Conservation (phyloP, 2,113 vertebrate genomes). For the Scopus umbretta region DNA sequence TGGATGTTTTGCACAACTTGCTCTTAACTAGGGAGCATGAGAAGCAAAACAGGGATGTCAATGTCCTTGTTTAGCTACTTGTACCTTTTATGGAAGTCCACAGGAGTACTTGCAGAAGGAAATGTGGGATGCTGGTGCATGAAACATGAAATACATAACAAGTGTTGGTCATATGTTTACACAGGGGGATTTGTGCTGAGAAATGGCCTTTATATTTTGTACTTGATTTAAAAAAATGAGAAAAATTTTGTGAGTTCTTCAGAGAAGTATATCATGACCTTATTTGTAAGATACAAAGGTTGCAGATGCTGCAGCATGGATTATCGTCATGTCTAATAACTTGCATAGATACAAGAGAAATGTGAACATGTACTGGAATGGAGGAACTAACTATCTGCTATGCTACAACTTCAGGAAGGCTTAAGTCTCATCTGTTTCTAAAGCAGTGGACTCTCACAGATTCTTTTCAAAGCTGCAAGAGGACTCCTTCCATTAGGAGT, state of each 20-base stretch:
- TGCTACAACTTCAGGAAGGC: rapidly evolving
- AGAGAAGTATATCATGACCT: background rate
- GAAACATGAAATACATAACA: background rate
- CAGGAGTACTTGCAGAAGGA: background rate
- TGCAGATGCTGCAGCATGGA: background rate
- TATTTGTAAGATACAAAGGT: background rate
- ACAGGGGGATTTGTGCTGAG: background rate
- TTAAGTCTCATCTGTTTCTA: background rate
- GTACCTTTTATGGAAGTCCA: background rate
- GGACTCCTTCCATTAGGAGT: background rate
- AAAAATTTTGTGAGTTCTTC: background rate
- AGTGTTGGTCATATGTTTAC: background rate
- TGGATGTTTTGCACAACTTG: background rate
- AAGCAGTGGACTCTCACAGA: background rate
- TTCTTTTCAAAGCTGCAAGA: background rate
- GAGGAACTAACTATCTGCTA: background rate
- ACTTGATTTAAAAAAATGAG: background rate
- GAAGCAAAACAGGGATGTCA: background rate
- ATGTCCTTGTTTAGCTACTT: background rate
- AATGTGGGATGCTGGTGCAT: background rate
- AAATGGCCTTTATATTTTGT: background rate
- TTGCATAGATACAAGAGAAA: background rate
- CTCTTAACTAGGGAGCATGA: background rate
- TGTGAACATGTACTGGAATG: too few species aligned
- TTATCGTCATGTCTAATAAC: background rate